A percentile compares a stretch with the other conserved stretches of the same genome.
Conservation (phyloP, 23 tunicate species). For the Phallusia fumigata region DNA sequence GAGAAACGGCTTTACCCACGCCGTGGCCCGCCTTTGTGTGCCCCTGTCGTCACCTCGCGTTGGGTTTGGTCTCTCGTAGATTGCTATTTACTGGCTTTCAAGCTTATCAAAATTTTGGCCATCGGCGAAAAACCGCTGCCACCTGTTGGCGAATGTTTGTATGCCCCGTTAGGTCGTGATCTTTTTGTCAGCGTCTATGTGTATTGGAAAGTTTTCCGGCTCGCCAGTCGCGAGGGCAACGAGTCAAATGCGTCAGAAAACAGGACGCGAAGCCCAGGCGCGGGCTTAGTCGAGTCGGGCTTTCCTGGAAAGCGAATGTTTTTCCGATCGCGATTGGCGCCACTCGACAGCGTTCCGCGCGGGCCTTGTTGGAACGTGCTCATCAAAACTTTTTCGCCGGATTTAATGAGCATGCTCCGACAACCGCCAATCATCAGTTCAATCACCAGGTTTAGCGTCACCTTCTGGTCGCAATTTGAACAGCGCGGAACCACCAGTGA, state of each 20-base stretch:
- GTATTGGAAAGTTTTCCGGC: not conserved
- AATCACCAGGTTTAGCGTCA: not conserved
- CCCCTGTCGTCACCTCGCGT: conserved; percentile 6
- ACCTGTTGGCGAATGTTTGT: not conserved
- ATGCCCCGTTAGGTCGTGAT: not conserved
- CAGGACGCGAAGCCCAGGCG: too few relatives aligned
- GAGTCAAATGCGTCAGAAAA: not conserved
- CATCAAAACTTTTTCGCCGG: not conserved
- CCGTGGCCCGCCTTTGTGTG: not conserved
- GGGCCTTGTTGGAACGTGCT: conserved; percentile 5
- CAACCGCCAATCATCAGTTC: not conserved
- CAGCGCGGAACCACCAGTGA: too few relatives aligned
- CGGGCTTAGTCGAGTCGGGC: not conserved
- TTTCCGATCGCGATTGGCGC: conserved; percentile 5
- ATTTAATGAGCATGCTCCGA: not conserved
- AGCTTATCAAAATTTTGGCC: not conserved
- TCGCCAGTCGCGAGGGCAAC: not conserved
- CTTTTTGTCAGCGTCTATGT: not conserved
- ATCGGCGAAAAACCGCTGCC: not conserved
- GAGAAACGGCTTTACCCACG: not conserved
- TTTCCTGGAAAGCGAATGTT: not conserved
- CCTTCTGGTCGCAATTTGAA: too few relatives aligned
- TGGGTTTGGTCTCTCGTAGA: not conserved
- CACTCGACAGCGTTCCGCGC: not conserved
- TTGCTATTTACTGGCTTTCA: not conserved